These are phyloP conservation scores for Heterocephalus glaber DNA, from an alignment of 2,113 vertebrate species.

Conservation along the genomic window DNA sequence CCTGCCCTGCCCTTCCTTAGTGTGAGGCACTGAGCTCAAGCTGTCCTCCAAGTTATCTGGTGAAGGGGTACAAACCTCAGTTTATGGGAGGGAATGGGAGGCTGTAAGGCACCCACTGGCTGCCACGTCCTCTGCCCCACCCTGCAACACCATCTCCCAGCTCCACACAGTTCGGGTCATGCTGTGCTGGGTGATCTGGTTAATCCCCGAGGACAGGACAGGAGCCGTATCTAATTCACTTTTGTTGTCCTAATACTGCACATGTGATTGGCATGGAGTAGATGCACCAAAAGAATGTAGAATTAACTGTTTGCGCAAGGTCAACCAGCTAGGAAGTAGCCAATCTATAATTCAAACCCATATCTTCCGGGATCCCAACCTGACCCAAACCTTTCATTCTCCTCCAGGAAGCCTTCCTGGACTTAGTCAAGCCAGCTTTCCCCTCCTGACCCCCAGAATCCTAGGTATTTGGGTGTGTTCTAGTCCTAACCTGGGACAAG, in stretches of 20 bases:
- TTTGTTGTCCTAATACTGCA: not conserved
- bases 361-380: conserved; percentile 45
- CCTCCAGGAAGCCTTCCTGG: conserved; percentile 61
- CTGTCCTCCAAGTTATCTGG: not conserved
- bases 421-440: not conserved
- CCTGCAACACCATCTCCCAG: not conserved
- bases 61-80: not conserved
- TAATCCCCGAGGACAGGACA: not conserved
- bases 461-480: not conserved
- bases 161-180: accelerated
- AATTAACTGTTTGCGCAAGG: conserved; percentile 47
- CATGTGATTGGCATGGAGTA: not conserved
- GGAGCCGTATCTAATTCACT: not conserved
- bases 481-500: not conserved
- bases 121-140: too few species aligned
- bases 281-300: not conserved
- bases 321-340: conserved; percentile 55
- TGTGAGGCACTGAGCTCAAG: not conserved
- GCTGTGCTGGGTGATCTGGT: not conserved
- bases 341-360: conserved; percentile 49
- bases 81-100: not conserved
- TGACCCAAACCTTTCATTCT: not conserved
- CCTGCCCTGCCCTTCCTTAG: too few species aligned
- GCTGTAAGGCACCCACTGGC: not conserved
- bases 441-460: not conserved